Evolutionary conservation across 2,113 vertebrate species (phyloP).

Genomic region (Pyxicephalus adspersus): DNA sequence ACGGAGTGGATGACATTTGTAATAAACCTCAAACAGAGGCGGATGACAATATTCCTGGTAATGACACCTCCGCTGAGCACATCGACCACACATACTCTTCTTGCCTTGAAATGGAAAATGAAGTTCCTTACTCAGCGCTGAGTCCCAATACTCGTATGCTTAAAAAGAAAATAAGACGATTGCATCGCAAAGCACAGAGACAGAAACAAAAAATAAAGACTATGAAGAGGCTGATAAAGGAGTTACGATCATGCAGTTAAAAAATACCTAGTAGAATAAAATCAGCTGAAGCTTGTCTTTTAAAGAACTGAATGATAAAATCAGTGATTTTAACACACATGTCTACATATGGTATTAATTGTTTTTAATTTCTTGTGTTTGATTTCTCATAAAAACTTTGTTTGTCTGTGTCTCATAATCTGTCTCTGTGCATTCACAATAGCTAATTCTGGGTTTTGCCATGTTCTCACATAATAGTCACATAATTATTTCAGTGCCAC

Average conservation of each 20-base stretch:
- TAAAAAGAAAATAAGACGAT: constrained; percentile 35
- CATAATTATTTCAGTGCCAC: no score
- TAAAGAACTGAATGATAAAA: no score
- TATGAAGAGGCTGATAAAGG: constrained; percentile 33
- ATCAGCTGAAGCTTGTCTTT: no score
- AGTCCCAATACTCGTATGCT: constrained; percentile 14
- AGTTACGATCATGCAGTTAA: not conserved
- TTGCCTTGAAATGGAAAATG: not conserved
- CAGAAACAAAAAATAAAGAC: constrained; percentile 45
- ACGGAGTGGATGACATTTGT: not conserved
- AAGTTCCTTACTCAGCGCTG: constrained; percentile 20
- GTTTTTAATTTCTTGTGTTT: no score
- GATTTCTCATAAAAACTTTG: no score
- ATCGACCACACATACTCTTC: constrained; percentile 36
- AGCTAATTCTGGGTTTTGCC: no score
- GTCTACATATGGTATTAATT: no score
- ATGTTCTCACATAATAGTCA: no score
- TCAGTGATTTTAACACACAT: no score
- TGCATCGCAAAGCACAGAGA: constrained; percentile 30
- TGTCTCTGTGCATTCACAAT: no score
- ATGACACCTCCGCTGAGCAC: constrained; percentile 1
- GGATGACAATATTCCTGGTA: not conserved
- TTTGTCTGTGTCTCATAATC: no score
- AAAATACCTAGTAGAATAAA: no score
- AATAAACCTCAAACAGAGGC: not conserved